phyloP scores from a whole-genome alignment of 2,113 vertebrate species.

The Oreochromis spilurus region DNA sequence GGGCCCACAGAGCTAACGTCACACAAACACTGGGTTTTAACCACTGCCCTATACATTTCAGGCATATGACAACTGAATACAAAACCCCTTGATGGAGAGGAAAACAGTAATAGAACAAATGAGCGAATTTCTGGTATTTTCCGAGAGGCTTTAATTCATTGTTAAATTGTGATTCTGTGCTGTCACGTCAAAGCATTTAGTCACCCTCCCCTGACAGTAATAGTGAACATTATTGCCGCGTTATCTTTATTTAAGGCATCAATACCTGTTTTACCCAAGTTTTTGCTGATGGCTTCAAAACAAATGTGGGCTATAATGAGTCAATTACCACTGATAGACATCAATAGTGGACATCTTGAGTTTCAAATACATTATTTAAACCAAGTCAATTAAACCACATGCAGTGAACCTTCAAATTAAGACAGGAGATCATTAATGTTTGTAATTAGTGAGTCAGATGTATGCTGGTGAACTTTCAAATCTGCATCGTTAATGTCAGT shows the following conservation, averaged over 20 bases:
- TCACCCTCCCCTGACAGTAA: not conserved
- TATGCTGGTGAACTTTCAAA: not conserved
- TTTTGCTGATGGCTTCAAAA: constrained; percentile 40
- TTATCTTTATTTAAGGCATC: constrained; percentile 37
- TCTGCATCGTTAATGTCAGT: not conserved
- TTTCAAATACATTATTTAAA: not conserved
- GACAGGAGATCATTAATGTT: not conserved
- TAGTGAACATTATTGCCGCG: not conserved
- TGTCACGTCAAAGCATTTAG: constrained; percentile 1
- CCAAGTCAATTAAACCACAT: not conserved
- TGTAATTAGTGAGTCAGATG: constrained; percentile 1
- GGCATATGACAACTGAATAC: not conserved
- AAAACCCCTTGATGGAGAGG: not conserved
- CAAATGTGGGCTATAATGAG: constrained; percentile 1
- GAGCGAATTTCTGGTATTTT: constrained; percentile 12
- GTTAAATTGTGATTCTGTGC: constrained; percentile 13
- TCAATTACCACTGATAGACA: not conserved
- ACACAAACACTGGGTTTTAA: constrained; percentile 27
- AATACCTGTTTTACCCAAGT: constrained; percentile 35
- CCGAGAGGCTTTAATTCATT: constrained; percentile 3
- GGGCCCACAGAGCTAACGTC: not conserved
- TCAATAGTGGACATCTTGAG: not conserved
- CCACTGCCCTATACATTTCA: constrained; percentile 2
- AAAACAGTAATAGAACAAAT: constrained; percentile 4
- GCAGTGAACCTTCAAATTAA: not conserved